A percentile compares a stretch with the other conserved stretches of the same genome.
phyloP scores from a whole-genome alignment of 2,797 vertebrate genomes.

The Todus mexicanus region DNA sequence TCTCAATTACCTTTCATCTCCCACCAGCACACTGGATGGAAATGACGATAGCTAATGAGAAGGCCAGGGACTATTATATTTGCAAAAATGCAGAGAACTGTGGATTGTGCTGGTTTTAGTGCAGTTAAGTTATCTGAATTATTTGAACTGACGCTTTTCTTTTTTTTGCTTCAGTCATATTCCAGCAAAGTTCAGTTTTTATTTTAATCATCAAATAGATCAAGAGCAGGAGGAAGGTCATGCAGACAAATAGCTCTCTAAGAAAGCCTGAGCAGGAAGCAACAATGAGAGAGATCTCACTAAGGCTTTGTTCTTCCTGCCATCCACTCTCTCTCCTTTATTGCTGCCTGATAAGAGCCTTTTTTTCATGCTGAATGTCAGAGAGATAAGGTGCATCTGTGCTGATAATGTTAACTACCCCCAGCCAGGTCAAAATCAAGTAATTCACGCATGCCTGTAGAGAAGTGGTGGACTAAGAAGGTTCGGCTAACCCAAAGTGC shows the following conservation, averaged over 20 bases:
- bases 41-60: slow-evolving; percentile 5
- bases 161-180: not conserved
- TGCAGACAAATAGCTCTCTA: not conserved
- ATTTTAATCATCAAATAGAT: slow-evolving; percentile 36
- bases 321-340: not conserved
- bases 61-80: not conserved
- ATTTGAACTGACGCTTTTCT: not conserved
- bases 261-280: not conserved
- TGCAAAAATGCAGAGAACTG: not conserved
- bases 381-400: not conserved
- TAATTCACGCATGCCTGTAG: not conserved
- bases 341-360: not conserved
- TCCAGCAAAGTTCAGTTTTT: not conserved
- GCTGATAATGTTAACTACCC: not conserved
- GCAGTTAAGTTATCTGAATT: not conserved
- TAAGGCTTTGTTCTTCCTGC: slow-evolving; percentile 10
- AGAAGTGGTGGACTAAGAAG: not conserved
- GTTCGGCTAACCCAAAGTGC: not conserved
- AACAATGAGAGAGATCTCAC: not conserved
- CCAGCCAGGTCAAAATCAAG: slow-evolving; percentile 18
- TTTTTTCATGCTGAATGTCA: slow-evolving; percentile 5
- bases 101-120: not conserved
- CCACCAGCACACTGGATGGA: not conserved
- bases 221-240: slow-evolving; percentile 11
- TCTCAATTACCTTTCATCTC: slow-evolving; percentile 15